A percentile compares a stretch with the other conserved stretches of the same genome.
These are phyloP conservation scores for Dendroctonus valens DNA, from an alignment of 1,140 invertebrate genomes.

Conservation along the genomic window DNA sequence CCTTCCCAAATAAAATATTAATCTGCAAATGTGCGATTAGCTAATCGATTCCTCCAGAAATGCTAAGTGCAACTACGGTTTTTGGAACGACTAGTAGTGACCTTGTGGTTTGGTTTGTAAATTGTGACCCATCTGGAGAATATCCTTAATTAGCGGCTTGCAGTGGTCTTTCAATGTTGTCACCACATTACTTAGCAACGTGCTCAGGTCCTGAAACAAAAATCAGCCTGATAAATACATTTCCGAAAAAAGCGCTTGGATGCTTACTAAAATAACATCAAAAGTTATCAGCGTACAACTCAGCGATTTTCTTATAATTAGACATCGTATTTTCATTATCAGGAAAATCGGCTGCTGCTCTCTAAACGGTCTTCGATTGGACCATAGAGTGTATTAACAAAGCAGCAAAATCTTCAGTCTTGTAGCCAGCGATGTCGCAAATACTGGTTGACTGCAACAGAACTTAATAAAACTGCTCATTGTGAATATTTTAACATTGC, in stretches of 20 bases:
- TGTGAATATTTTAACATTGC: conserved; percentile 8
- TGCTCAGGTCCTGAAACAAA: conserved; percentile 62
- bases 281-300: conserved; percentile 58
- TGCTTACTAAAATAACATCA: conserved; percentile 59
- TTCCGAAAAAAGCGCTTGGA: background rate
- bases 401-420: conserved; percentile 69
- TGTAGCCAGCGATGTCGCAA: conserved; percentile 53
- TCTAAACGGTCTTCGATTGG: conserved; percentile 36
- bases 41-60: background rate
- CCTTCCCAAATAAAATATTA: conserved; percentile 56
- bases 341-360: conserved; percentile 54
- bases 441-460: conserved; percentile 34
- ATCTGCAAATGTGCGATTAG: conserved; percentile 46
- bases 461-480: background rate
- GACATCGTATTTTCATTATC: conserved; percentile 63
- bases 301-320: conserved; percentile 56
- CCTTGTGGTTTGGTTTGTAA: conserved; percentile 63
- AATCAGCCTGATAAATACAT: background rate
- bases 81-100: conserved; percentile 66
- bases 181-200: conserved; percentile 65
- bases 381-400: conserved; percentile 65
- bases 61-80: conserved; percentile 55
- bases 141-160: conserved; percentile 60
- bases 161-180: conserved; percentile 66
- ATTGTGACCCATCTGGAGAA: conserved; percentile 66